Evolutionary conservation across 2,888 invertebrate species (phyloP).

Genomic region (Pammene fasciana): DNA sequence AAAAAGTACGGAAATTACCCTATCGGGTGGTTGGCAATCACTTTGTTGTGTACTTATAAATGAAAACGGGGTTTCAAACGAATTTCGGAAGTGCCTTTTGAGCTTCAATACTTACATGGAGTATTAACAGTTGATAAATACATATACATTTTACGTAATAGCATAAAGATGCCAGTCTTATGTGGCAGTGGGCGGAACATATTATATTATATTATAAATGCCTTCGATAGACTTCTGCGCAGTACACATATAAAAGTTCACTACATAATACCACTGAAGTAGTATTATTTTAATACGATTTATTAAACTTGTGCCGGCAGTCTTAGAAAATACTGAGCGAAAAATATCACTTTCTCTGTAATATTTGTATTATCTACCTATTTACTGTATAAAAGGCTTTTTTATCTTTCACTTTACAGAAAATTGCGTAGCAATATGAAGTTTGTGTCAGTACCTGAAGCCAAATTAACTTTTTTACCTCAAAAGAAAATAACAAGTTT

Average conservation of each 20-base stretch:
- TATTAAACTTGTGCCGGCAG: neutral
- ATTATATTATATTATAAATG: too few relatives aligned
- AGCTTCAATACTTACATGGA: neutral
- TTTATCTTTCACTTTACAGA: neutral
- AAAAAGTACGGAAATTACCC: conserved; percentile 52
- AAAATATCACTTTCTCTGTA: neutral
- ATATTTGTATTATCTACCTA: neutral
- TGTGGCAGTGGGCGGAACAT: too few relatives aligned
- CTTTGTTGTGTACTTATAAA: conserved; percentile 49
- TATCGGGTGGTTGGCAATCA: conserved; percentile 50
- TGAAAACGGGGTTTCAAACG: conserved; percentile 46
- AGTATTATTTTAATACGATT: neutral
- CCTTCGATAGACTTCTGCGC: too few relatives aligned
- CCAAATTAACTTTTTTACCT: neutral
- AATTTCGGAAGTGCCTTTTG: conserved; percentile 23
- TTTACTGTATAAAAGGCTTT: neutral
- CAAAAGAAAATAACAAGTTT: neutral
- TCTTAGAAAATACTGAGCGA: too few relatives aligned
- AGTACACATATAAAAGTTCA: too few relatives aligned
- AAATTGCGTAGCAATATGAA: neutral
- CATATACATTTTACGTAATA: too few relatives aligned
- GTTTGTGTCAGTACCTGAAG: neutral
- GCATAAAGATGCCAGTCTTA: too few relatives aligned
- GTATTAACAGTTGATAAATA: neutral
- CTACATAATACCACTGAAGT: too few relatives aligned